Evolutionary conservation across 2,888 invertebrate genomes (phyloP), one percentile per base, ranked within the genome.

Genomic region (Tachystola acroxantha): DNA sequence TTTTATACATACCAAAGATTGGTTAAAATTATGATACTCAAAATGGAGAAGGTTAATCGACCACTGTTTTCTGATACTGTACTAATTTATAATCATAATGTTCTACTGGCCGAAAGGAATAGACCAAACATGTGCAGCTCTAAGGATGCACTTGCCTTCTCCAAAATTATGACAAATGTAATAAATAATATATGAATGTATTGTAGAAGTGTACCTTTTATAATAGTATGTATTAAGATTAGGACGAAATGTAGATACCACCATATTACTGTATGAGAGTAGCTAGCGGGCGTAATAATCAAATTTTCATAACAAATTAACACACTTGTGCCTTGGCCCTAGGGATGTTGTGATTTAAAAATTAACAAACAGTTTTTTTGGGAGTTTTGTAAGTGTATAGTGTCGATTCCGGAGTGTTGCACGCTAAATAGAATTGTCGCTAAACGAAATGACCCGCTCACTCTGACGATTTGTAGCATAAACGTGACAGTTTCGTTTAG

Each of bases 311-410:
- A 57, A 55, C 59, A 62, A 64, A 16, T 67, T 66, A 72, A 71
- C 78, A 81, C 70, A 70, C 64, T 70, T 72, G 85, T 85, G 85
- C 85, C 85, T 85, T 85, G 67, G 74, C 74, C 77, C 70, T 75
- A 68, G 64, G 69, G 58, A 75, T 64, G 72, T 78, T 77, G 77
- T 81, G 77, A 77, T 77, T 77, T 56, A 64, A 57, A 53, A 45
- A 32, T 48, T 52, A 53, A 54, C 55, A 54, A 59, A 57, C 49
- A 37, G 50, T 53, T 46, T 43, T 40, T 43, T 49, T 43, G 50
- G 46, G 56, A 54, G 54, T 52, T 64, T 47, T 60, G 58, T 48
- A 58, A 56, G 39, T 47, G 48, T 55, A 46, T 50, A 39, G 45
- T 50, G 51, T 53, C n/a, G n/a, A n/a, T n/a, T n/a, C n/a, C n/a